Base-by-base conservation (phyloP, 2,888 invertebrate species). In the Exephanes ischioxanthus region DNA sequence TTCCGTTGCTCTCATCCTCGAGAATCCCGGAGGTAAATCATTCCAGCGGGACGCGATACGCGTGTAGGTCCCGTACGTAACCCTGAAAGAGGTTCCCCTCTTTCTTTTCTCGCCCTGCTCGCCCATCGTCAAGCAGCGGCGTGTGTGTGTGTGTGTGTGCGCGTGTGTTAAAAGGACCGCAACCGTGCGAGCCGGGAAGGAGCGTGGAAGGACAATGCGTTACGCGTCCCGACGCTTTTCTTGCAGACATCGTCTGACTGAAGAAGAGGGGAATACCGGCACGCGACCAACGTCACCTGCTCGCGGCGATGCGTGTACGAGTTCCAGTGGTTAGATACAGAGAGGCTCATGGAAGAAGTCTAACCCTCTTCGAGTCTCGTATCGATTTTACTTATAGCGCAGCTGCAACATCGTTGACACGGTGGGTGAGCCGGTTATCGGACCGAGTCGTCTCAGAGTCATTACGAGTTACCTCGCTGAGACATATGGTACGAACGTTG, bases 211-310 rank as follows among this genome's bases (percentile, higher is more conserved):
- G 88, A 90, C 90, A 90, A 90, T 90, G 88, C 85, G 86, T 88
- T 91, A 89, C 91, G 91, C 91, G 91, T 22, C 91, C 92, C 92
- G 92, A 93, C 90, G 92, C 91, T 93, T 93, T 93, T 90, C 93
- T 92, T 92, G 86, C 89, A 84, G 84, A 85, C 87, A 48, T 83
- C 41, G 58, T 55, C 22, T 37, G 85, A 85, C 75, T 72, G 84
- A 83, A 84, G 84, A 87, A 73, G 84, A 88, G 91, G 91, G 91
- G 91, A 90, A 89, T 88, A 86, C 85, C 91, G 94, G 93, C 94
- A 94, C 94, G 94, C 94, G 94, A 93, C 94, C 92, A 92, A 92
- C 93, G 92, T 94, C 94, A 94, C 94, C 94, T 94, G 94, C 93
- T 89, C 77, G 80, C 70, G 75, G 83, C 84, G 88, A 88, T 87